phyloP scores from a whole-genome alignment of 2,888 invertebrate species.

The Drosophila rubida region DNA sequence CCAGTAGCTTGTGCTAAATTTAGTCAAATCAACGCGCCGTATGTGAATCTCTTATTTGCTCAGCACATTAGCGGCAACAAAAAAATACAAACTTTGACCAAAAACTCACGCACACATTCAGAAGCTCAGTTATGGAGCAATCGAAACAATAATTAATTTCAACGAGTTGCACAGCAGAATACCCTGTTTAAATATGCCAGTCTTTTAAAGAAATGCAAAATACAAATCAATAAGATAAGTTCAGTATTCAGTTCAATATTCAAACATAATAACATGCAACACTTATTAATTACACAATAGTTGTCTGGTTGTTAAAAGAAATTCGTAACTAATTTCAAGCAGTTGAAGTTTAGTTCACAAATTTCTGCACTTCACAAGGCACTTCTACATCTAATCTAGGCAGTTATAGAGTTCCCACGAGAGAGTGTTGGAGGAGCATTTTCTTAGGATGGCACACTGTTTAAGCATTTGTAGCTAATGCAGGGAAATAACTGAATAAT shows the following conservation, averaged over 20 bases:
- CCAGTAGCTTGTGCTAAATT: slow-evolving; percentile 57
- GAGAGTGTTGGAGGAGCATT: background rate
- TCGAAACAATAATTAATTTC: slow-evolving; percentile 11
- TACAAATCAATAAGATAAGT: too few species aligned
- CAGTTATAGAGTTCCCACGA: background rate
- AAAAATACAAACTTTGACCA: slow-evolving; percentile 12
- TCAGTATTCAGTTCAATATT: too few species aligned
- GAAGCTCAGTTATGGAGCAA: slow-evolving; percentile 54
- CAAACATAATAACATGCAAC: too few species aligned
- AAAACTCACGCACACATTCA: slow-evolving; percentile 32
- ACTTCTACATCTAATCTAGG: too few species aligned
- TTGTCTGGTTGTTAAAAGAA: too few species aligned
- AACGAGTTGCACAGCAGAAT: background rate
- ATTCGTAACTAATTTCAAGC: too few species aligned
- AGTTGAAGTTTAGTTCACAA: too few species aligned
- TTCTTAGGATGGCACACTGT: background rate
- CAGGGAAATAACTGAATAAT: background rate
- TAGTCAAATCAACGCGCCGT: slow-evolving; percentile 69
- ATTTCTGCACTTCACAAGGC: too few species aligned
- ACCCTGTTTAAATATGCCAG: background rate
- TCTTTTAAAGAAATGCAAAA: too few species aligned
- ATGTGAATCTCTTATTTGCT: slow-evolving; percentile 61
- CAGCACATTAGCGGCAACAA: slow-evolving; percentile 55
- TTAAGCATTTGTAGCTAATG: background rate
- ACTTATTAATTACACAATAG: too few species aligned